Percentiles rank a stretch among this genome's conserved stretches.
These are phyloP conservation scores for Mionectes macconnelli DNA, from an alignment of 2,113 vertebrate species.

Conservation along the genomic window DNA sequence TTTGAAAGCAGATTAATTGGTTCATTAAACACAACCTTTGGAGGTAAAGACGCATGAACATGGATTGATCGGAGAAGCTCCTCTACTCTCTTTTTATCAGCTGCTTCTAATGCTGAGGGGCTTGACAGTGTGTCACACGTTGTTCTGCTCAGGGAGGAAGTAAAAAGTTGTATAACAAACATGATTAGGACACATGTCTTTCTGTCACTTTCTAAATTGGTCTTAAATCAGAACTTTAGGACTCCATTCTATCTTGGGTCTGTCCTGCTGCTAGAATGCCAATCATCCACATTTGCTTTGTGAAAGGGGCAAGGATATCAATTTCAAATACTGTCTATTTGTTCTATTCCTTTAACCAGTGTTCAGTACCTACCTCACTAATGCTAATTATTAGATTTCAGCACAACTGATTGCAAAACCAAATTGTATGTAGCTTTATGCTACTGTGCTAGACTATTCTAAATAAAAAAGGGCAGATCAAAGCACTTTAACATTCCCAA, in stretches of 20 bases:
- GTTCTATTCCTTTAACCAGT: neutral
- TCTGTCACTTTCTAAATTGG: neutral
- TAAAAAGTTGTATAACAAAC: neutral
- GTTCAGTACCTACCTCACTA: neutral
- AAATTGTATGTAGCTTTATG: neutral
- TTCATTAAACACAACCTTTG: conserved; percentile 13
- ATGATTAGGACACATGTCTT: neutral
- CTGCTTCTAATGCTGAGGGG: conserved; percentile 75
- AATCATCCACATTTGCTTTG: neutral
- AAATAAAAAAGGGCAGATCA: neutral
- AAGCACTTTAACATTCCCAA: neutral
- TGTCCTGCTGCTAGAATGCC: neutral
- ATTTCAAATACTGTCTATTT: neutral
- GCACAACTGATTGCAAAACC: neutral
- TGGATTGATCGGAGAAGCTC: conserved; percentile 75
- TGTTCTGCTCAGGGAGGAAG: conserved; percentile 8
- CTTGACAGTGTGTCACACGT: conserved; percentile 78
- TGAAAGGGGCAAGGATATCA: neutral
- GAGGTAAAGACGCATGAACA: conserved; percentile 63
- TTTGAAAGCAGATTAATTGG: conserved; percentile 71
- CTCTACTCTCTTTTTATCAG: conserved; percentile 76
- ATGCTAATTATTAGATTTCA: neutral
- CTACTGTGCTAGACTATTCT: neutral
- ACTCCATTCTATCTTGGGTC: neutral
- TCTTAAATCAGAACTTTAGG: neutral